phyloP scores from a whole-genome alignment of 2,797 vertebrate species.

The Enteromius anoplus region DNA sequence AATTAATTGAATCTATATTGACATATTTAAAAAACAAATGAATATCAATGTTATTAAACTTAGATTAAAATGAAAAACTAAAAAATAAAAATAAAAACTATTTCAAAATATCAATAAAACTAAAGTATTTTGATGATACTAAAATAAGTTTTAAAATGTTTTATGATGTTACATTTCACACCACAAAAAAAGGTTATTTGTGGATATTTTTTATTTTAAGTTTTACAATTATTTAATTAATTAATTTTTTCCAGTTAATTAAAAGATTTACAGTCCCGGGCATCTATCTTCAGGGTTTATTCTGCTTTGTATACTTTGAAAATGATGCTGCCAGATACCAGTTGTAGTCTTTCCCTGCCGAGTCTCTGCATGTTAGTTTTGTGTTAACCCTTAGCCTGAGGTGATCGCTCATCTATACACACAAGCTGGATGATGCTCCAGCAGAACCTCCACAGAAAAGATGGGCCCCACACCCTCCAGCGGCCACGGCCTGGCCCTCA shows the following conservation, averaged over 20 bases:
- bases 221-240: too few species aligned
- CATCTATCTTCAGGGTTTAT: constrained; percentile 13
- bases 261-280: neutral
- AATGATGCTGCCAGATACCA: neutral
- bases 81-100: too few species aligned
- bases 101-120: neutral
- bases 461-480: constrained; percentile 32
- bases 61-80: too few species aligned
- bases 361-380: constrained; percentile 54
- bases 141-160: neutral
- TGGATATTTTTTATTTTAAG: neutral
- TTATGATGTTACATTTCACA: neutral
- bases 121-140: neutral
- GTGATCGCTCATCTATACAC: constrained; percentile 67
- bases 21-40: neutral
- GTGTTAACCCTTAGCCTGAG: constrained; percentile 61
- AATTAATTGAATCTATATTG: neutral
- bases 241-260: neutral
- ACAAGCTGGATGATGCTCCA: constrained; percentile 65
- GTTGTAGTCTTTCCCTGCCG: constrained; percentile 56
- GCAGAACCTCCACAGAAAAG: constrained; percentile 48
- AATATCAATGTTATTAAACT: too few species aligned
- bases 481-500: neutral
- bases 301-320: constrained; percentile 1
- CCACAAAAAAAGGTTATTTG: neutral